These are phyloP conservation scores for Cynocephalus volans DNA, from an alignment of 2,113 vertebrate species.

Conservation along the genomic window DNA sequence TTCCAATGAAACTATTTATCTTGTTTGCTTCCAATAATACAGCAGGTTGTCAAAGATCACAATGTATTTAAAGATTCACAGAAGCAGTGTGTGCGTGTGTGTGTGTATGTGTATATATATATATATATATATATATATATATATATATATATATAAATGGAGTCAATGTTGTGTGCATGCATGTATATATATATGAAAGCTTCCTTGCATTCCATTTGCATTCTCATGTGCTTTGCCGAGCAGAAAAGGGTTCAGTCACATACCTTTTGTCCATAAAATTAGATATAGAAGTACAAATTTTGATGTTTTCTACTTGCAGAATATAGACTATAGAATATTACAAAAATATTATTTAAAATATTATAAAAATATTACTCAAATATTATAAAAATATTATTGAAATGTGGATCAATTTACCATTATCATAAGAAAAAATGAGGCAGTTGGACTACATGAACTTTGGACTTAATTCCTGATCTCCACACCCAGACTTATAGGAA, in stretches of 20 bases:
- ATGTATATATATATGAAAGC: not conserved
- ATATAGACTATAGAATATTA: not conserved
- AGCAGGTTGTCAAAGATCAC: not conserved
- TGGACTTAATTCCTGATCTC: not conserved
- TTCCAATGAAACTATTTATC: not conserved
- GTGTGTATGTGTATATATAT: too few relatives aligned
- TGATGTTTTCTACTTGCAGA: not conserved
- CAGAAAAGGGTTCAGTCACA: rapidly evolving
- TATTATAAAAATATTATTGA: too few relatives aligned
- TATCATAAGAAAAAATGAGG: not conserved
- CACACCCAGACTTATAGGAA: not conserved
- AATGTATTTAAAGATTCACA: not conserved
- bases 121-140: not conserved
- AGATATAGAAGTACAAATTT: not conserved
- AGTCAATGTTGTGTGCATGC: too few relatives aligned
- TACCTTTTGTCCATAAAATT: not conserved
- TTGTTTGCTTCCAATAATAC: not conserved
- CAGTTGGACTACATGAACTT: not conserved
- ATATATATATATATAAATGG: not conserved
- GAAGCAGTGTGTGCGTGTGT: too few relatives aligned
- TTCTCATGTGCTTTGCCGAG: not conserved
- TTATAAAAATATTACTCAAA: too few relatives aligned
- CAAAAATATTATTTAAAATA: not conserved
- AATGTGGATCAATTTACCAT: not conserved
- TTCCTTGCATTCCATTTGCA: not conserved